Base-by-base conservation (phyloP, 2,888 invertebrate genomes). In the Linyphia triangularis region DNA sequence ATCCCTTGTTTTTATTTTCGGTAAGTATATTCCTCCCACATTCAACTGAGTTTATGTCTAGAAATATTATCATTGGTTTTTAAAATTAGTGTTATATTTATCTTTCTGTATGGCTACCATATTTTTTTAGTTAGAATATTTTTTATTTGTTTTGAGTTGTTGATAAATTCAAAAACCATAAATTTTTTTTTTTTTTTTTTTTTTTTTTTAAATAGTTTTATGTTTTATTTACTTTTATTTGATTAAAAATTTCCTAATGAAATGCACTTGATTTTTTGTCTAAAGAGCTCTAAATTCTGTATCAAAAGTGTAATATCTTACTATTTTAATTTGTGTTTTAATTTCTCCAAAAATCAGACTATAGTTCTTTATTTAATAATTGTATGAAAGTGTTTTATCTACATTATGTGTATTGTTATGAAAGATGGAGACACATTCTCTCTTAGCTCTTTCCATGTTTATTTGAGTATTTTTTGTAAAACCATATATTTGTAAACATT, bases 1-100 rank as follows among this genome's bases (percentile, higher is more conserved):
- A 90, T 70, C 90, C 90, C 30, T 70, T 85, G 57, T 79, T 79
- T 65, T 51, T 86, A 19, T 43, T 84, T 19, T 83, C 86, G 65
- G 85, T 89, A 40, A 86, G 83, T 78, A 67, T 28, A 26, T 13
- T 33, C 28, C 4, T 9, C 9, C 43, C 37, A 5, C 2, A 24
- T 69, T 65, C 6, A 40, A 73, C 13, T 33, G 2, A 69, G n/a
- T 61, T 33, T 61, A 19, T n/a, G 28, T 59, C n/a, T 16, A 51
- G 57, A 19, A 26, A 51, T 22, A 16, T 70, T 37, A 28, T 65
- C 10, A 30, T 24, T 30, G 26, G 9, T n/a, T n/a, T n/a, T n/a
- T n/a, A 10, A 10, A 10, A 40, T 13, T 40, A 40, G 7, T 40
- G 7, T 10, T 40, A 13, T 40, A 13, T 13, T 40, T 13, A 0